Conservation (phyloP, 1,140 invertebrate genomes). For the Bombus waltoni region DNA sequence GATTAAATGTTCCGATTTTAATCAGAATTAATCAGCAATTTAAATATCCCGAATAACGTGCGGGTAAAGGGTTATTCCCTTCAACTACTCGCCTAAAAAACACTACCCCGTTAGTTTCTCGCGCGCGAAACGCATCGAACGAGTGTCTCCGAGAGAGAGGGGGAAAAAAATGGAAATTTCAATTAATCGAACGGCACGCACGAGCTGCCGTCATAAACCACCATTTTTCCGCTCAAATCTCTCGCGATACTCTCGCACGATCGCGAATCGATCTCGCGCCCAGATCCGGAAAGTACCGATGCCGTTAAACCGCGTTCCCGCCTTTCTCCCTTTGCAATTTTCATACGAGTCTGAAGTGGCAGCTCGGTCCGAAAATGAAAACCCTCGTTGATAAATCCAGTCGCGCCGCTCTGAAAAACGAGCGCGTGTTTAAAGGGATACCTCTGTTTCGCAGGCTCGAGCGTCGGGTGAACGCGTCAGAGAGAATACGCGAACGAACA, state of each 20-base stretch:
- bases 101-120: neutral
- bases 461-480: no score
- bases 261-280: neutral
- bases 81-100: neutral
- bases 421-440: no score
- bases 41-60: no score
- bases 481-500: neutral
- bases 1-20: no score
- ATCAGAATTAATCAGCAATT: no score
- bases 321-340: neutral
- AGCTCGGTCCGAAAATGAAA: neutral
- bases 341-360: neutral
- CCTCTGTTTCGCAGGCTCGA: neutral
- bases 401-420: neutral
- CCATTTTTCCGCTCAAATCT: neutral
- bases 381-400: neutral
- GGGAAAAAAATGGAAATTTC: neutral
- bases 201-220: neutral
- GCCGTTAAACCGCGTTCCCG: no score
- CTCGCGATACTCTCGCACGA: no score
- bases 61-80: no score
- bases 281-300: neutral
- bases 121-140: no score
- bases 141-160: neutral
- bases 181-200: neutral